Evolutionary conservation across 2,113 vertebrate species (phyloP).

Genomic region (Cryptomyrus ogoouensis): DNA sequence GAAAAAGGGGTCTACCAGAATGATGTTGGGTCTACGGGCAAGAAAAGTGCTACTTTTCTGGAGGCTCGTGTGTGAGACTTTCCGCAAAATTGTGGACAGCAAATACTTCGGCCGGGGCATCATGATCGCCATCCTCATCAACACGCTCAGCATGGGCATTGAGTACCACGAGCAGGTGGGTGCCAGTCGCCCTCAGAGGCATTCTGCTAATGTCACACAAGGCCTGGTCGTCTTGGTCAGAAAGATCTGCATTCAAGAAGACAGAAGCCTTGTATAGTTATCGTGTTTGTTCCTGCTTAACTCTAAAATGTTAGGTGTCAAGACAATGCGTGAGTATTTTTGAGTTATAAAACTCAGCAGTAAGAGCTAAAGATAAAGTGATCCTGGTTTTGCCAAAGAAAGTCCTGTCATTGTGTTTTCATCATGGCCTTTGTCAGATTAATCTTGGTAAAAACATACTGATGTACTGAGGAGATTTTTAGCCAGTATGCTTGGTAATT

Average conservation of each 20-base stretch:
- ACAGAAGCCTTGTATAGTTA: neutral
- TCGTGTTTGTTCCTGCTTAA: neutral
- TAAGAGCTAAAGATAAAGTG: neutral
- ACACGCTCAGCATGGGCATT: conserved; percentile 97
- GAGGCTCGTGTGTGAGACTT: conserved; percentile 85
- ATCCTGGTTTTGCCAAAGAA: neutral
- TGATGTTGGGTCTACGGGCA: conserved; percentile 47
- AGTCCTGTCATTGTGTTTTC: neutral
- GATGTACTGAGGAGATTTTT: neutral
- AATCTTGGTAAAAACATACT: neutral
- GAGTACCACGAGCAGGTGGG: conserved; percentile 95
- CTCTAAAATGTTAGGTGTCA: neutral
- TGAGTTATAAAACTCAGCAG: neutral
- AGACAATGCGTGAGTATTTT: neutral
- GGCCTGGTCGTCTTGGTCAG: neutral
- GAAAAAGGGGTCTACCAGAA: conserved; percentile 42
- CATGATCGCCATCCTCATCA: conserved; percentile 98
- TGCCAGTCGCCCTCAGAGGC: neutral
- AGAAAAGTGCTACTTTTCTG: conserved; percentile 73
- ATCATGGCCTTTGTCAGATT: neutral
- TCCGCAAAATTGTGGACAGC: conserved; percentile 95
- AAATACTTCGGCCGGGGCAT: conserved; percentile 96
- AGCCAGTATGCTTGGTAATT: neutral
- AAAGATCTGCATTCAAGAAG: neutral
- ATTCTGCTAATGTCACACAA: neutral